These are phyloP conservation scores for Apogon talboti DNA, from an alignment of 2,797 vertebrate genomes.

Conservation along the genomic window DNA sequence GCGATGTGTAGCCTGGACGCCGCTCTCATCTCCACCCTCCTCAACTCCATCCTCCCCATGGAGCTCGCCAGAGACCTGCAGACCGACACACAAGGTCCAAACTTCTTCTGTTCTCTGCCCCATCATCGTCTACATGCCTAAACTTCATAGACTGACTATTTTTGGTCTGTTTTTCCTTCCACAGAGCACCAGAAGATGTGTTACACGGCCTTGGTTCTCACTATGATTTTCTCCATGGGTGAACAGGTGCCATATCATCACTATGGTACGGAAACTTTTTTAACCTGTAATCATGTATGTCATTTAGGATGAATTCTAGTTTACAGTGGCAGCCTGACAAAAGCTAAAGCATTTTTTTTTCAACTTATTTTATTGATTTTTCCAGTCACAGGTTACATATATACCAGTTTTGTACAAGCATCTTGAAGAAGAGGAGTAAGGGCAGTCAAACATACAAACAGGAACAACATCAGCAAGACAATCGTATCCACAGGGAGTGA, in stretches of 20 bases:
- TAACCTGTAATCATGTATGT: background rate
- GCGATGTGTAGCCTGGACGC: slow-evolving; percentile 96
- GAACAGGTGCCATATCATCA: slow-evolving; percentile 97
- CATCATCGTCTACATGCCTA: background rate
- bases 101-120: background rate
- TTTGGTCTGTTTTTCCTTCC: slow-evolving; percentile 27
- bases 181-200: slow-evolving; percentile 98
- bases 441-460: too few species aligned
- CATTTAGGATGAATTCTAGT: too few species aligned
- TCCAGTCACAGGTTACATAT: too few species aligned
- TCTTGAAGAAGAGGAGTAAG: too few species aligned
- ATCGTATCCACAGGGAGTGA: too few species aligned
- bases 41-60: slow-evolving; percentile 96
- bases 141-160: background rate
- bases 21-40: slow-evolving; percentile 91
- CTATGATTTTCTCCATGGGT: slow-evolving; percentile 98
- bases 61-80: slow-evolving; percentile 98
- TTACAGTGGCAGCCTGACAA: too few species aligned
- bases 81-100: slow-evolving; percentile 91
- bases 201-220: slow-evolving; percentile 93
- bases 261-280: slow-evolving; percentile 85
- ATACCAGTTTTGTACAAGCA: too few species aligned
- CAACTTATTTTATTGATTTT: too few species aligned
- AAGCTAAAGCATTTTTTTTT: too few species aligned
- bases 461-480: too few species aligned